These are phyloP conservation scores for Synanthedon formicaeformis DNA, from an alignment of 2,888 invertebrate species.

Conservation along the genomic window DNA sequence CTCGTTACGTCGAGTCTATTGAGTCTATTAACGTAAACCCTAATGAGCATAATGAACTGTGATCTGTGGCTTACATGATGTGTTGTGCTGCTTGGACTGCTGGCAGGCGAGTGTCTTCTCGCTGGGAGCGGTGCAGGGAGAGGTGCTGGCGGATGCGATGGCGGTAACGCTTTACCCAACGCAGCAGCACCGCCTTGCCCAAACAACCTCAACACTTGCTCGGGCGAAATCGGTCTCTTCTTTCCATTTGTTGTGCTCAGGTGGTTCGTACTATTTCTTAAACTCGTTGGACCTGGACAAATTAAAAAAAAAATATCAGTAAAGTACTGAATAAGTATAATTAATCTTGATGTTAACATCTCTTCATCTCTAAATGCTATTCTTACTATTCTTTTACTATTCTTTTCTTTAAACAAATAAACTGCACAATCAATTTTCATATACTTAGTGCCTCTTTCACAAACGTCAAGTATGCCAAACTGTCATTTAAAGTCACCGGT, in stretches of 20 bases:
- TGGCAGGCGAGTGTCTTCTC: conserved; percentile 74
- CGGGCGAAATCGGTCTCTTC: conserved; percentile 86
- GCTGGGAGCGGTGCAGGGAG: conserved; percentile 64
- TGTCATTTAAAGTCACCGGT: no score
- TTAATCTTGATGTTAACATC: no score
- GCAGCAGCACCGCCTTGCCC: conserved; percentile 66
- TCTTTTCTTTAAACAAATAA: no score
- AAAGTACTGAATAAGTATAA: no score
- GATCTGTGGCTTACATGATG: conserved; percentile 70
- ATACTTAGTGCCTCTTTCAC: no score
- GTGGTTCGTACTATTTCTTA: conserved; percentile 61
- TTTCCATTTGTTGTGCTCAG: conserved; percentile 74
- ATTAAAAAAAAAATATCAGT: neutral
- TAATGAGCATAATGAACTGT: conserved; percentile 1
- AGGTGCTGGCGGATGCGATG: conserved; percentile 58
- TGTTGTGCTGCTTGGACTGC: conserved; percentile 83
- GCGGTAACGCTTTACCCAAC: conserved; percentile 59
- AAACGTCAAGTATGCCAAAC: no score
- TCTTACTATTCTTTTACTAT: no score
- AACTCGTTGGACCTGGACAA: conserved; percentile 44
- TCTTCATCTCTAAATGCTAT: no score
- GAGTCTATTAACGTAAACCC: no score
- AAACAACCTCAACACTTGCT: conserved; percentile 80
- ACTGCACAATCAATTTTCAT: no score
- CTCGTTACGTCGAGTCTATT: no score